Base-by-base conservation (phyloP, 1,140 invertebrate genomes). In the Aphelenchoides besseyi region DNA sequence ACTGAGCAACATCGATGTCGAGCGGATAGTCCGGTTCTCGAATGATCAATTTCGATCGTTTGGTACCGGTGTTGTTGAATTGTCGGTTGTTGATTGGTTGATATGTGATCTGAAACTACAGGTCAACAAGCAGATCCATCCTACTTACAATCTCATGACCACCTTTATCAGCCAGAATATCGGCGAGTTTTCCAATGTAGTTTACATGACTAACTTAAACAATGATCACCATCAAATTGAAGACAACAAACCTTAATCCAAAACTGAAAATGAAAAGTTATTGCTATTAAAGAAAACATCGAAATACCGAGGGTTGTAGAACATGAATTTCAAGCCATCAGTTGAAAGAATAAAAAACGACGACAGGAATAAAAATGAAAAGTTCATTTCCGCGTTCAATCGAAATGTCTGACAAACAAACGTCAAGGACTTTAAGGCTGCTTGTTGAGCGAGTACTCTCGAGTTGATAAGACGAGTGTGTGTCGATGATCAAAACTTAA, bases 171-270 rank as follows among this genome's bases (percentile, higher is more conserved):
- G 68, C 68, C 2, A 70, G 35, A 12, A 12, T 12, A 48, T 70
- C 68, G 0, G 68, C 69, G 8, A 70, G 18, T n/a, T 73, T 72
- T 26, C 69, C 68, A 8, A 70, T 72, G 33, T 35, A 70, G 5
- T n/a, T 16, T 26, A 70, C 30, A 12, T 70, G 68, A 1, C n/a
- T n/a, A n/a, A n/a, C n/a, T n/a, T n/a, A n/a, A n/a, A n/a, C n/a
- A n/a, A n/a, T n/a, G n/a, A n/a, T n/a, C n/a, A n/a, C n/a, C n/a
- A n/a, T n/a, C n/a, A n/a, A n/a, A n/a, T n/a, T n/a, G n/a, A n/a
- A n/a, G n/a, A n/a, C n/a, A n/a, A n/a, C n/a, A n/a, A n/a, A n/a
- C n/a, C 5, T 8, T 23, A 8, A 8, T 28, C 55, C 55, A 32
- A 59, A 59, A 32, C 41, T 48, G 41, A 48, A 48, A 48, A n/a